phyloP scores from a whole-genome alignment of 2,888 invertebrate species.

The Trachelus stipa region DNA sequence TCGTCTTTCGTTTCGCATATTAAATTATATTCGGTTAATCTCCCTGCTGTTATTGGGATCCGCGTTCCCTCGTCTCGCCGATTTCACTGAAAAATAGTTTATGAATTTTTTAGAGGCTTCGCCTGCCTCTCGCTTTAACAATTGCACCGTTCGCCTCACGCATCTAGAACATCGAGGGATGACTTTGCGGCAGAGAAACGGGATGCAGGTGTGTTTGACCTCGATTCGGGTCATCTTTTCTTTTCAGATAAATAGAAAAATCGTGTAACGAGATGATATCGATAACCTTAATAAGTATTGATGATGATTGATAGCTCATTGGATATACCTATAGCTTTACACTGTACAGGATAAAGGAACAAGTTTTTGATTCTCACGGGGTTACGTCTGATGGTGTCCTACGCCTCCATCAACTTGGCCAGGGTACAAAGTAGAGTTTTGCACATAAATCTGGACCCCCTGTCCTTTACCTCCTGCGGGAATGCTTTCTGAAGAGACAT shows the following conservation, averaged over 20 bases:
- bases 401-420: slow-evolving; percentile 55
- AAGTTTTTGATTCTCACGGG: not conserved
- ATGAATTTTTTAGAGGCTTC: slow-evolving; percentile 33
- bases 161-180: not conserved
- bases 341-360: not conserved
- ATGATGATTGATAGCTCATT: not conserved
- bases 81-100: slow-evolving; percentile 28
- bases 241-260: not conserved
- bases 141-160: not conserved
- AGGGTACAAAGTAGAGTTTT: slow-evolving; percentile 56
- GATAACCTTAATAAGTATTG: not conserved
- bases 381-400: slow-evolving; percentile 44
- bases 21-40: slow-evolving; percentile 51
- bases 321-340: not conserved
- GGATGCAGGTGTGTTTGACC: not conserved
- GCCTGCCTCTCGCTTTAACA: not conserved
- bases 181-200: not conserved
- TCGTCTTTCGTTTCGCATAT: slow-evolving; percentile 37
- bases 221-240: not conserved
- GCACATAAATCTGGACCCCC: slow-evolving; percentile 64
- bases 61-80: not conserved
- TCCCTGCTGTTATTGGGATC: slow-evolving; percentile 13
- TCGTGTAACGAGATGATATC: not conserved
- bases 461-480: slow-evolving; percentile 42
- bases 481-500: slow-evolving; percentile 56